Evolutionary conservation across 1,140 invertebrate species (phyloP).

Genomic region (Aphelenchoides besseyi): DNA sequence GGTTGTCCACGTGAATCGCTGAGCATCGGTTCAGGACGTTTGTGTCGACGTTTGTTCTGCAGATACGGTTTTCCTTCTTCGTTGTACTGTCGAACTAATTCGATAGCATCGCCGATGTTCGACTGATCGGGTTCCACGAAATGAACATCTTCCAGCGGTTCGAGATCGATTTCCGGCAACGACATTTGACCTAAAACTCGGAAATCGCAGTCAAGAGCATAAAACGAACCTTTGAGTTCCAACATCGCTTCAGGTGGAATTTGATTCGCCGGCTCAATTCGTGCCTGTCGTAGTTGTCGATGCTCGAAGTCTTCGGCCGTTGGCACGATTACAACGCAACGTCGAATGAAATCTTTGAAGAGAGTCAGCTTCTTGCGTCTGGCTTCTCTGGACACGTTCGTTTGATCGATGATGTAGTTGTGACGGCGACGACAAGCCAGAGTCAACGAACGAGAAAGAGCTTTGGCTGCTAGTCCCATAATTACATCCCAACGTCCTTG

Average conservation of each 20-base stretch:
- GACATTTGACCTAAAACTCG: constrained; percentile 5
- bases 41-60: constrained; percentile 32
- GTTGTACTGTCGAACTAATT: constrained; percentile 53
- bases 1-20: constrained; percentile 30
- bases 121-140: constrained; percentile 54
- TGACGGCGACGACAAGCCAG: constrained; percentile 58
- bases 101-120: constrained; percentile 54
- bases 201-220: not conserved
- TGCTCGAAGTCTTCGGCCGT: constrained; percentile 44
- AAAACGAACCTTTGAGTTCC: constrained; percentile 52
- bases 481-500: constrained; percentile 61
- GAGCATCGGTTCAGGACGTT: constrained; percentile 31
- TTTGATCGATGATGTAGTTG: constrained; percentile 61
- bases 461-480: constrained; percentile 59
- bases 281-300: constrained; percentile 39
- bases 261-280: constrained; percentile 35
- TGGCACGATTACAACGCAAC: constrained; percentile 60
- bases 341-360: constrained; percentile 54
- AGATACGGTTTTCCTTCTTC: constrained; percentile 55
- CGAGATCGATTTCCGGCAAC: constrained; percentile 45
- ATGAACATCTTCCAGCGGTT: constrained; percentile 53
- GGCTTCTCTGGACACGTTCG: constrained; percentile 51
- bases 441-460: constrained; percentile 38
- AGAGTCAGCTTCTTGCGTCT: constrained; percentile 43
- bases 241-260: constrained; percentile 56